phyloP scores from a whole-genome alignment of 2,888 invertebrate genomes.

The Isotomurus palustris region DNA sequence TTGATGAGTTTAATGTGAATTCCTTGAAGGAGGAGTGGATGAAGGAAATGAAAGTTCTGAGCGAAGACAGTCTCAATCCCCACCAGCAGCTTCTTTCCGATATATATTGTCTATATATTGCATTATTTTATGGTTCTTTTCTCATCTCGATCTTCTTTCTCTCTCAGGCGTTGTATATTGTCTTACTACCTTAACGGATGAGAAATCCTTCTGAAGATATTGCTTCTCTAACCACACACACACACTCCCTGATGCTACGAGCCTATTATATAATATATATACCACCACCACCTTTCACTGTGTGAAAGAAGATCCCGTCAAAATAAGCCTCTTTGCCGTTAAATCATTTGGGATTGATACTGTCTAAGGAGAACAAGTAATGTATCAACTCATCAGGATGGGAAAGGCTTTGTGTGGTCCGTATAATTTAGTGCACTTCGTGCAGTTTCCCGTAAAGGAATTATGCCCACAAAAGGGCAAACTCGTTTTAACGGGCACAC shows the following conservation, averaged over 20 bases:
- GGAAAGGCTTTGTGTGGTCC: too few relatives aligned
- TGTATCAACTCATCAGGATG: not conserved
- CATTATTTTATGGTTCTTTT: slow-evolving; percentile 5
- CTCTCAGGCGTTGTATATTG: too few relatives aligned
- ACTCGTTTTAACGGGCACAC: too few relatives aligned
- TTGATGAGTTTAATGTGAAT: slow-evolving; percentile 30
- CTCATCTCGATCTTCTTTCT: not conserved
- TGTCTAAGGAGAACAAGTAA: slow-evolving; percentile 18
- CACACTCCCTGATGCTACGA: too few relatives aligned
- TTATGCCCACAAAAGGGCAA: too few relatives aligned
- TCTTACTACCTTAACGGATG: too few relatives aligned
- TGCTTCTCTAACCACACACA: too few relatives aligned
- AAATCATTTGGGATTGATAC: slow-evolving; percentile 42
- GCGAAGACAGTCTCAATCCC: slow-evolving; percentile 7
- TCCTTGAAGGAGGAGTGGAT: not conserved
- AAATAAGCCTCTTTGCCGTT: slow-evolving; percentile 1
- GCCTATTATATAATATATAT: not conserved
- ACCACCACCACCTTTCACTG: not conserved
- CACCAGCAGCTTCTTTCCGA: slow-evolving; percentile 3
- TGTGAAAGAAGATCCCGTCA: not conserved
- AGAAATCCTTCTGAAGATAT: too few relatives aligned
- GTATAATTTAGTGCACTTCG: too few relatives aligned
- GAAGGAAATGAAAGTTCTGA: not conserved
- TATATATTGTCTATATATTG: not conserved
- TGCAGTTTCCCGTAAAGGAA: too few relatives aligned